Base-by-base conservation (phyloP, 1,140 invertebrate genomes). In the Hyles euphorbiae region DNA sequence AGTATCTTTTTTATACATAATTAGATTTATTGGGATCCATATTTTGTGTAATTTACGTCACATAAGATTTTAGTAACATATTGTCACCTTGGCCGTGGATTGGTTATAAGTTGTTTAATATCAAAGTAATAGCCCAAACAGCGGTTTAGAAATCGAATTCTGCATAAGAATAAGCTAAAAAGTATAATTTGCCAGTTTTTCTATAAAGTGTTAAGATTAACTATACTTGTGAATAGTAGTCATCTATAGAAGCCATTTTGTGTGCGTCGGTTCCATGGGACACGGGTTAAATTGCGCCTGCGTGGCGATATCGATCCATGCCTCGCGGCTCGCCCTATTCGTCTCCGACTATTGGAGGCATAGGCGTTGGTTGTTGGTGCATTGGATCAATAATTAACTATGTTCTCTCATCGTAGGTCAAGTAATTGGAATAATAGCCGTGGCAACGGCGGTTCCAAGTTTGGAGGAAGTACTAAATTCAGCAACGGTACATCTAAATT, bases 351-450 rank as follows among this genome's bases (percentile, higher is more conserved):
- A 22, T 22, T 22, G 22, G 22, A 40, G 36, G 4, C 5, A 5
- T 8, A 40, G 36, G 4, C 36, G 4, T 5, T 8, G 8, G 36
- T 40, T 0, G 36, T 8, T 40, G 36, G 36, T 5, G 8, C 36
- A 8, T 8, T 40, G 5, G 36, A 40, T 40, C 36, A 40, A 40
- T 40, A 40, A 40, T 8, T 40, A 40, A 40, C 36, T 11, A 34
- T 32, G 7, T 12, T 62, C 45, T 70, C 65, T 60, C 56, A 62
- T 34, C 60, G 11, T 55, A 88, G 83, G 84, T 88, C 85, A 68
- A 77, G 81, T 61, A 86, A 75, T 68, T 87, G 86, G 84, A 83
- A 73, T 68, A 88, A 88, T 82, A 85, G 70, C 71, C 81, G 85
- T 65, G 81, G 78, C 58, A 83, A 68, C 74, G 78, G 83, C 58